phyloP scores from a whole-genome alignment of 2,888 invertebrate genomes.

The Crematogaster levior region DNA sequence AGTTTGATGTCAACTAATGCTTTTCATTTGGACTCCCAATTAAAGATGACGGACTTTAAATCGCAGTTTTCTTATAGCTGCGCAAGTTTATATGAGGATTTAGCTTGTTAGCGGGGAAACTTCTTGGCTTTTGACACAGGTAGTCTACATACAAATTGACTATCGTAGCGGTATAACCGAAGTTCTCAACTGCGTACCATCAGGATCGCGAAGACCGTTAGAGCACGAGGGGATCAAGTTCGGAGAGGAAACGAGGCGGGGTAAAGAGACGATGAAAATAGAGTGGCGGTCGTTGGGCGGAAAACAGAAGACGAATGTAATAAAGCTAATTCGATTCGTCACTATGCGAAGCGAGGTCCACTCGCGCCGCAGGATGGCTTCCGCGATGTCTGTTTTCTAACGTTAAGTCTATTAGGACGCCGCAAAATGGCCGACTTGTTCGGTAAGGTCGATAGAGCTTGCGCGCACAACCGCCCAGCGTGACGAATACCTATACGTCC shows the following conservation, averaged over 20 bases:
- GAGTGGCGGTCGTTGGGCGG: conserved; percentile 79
- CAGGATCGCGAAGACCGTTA: neutral
- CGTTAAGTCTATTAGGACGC: conserved; percentile 79
- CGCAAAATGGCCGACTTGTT: conserved; percentile 77
- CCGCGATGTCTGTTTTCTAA: conserved; percentile 82
- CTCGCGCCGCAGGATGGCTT: conserved; percentile 57
- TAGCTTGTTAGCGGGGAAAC: neutral
- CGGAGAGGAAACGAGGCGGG: conserved; percentile 46
- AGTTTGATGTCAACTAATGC: no score
- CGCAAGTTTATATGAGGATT: neutral
- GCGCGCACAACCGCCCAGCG: conserved; percentile 6
- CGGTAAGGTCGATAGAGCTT: conserved; percentile 67
- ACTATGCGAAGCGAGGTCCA: conserved; percentile 57
- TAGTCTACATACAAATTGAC: conserved; percentile 3
- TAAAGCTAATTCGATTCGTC: conserved; percentile 85
- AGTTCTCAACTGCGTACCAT: conserved; percentile 3
- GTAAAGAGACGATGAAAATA: conserved; percentile 67
- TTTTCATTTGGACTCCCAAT: no score
- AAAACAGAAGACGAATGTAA: conserved; percentile 84
- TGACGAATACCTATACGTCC: neutral
- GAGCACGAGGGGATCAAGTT: neutral
- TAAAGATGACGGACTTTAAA: neutral
- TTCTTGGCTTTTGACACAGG: neutral
- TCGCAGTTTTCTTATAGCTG: neutral
- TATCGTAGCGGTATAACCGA: neutral